Evolutionary conservation across 1,140 invertebrate genomes (phyloP).

Genomic region (Arctopsyche grandis): DNA sequence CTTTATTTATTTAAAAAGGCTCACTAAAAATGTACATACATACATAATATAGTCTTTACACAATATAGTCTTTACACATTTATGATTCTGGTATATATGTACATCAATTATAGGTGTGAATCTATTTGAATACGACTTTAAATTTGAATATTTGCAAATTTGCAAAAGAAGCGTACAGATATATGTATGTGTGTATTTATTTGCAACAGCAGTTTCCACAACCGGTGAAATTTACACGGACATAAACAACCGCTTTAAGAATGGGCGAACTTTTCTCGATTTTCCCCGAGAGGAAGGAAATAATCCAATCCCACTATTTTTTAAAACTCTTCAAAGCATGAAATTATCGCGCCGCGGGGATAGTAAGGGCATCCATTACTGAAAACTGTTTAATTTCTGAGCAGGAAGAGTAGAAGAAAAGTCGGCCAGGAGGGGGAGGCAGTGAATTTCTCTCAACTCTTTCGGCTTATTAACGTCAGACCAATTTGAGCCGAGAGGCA

Average conservation of each 20-base stretch:
- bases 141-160: too few relatives aligned
- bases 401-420: not conserved
- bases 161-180: too few relatives aligned
- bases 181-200: too few relatives aligned
- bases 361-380: not conserved
- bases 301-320: constrained; percentile 16
- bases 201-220: too few relatives aligned
- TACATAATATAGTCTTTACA: too few relatives aligned
- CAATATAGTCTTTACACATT: too few relatives aligned
- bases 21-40: too few relatives aligned
- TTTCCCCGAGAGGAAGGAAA: not conserved
- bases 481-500: constrained; percentile 18
- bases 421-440: not conserved
- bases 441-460: constrained; percentile 11
- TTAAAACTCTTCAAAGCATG: not conserved
- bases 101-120: too few relatives aligned
- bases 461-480: constrained; percentile 28
- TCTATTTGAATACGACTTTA: too few relatives aligned
- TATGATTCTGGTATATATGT: too few relatives aligned
- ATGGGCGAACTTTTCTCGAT: not conserved
- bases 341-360: constrained; percentile 1
- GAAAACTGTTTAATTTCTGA: not conserved
- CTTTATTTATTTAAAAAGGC: too few relatives aligned
- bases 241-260: constrained; percentile 14
- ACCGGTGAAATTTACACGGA: not conserved